Base-by-base conservation (phyloP, 2,113 vertebrate genomes). In the Erythrolamprus reginae region DNA sequence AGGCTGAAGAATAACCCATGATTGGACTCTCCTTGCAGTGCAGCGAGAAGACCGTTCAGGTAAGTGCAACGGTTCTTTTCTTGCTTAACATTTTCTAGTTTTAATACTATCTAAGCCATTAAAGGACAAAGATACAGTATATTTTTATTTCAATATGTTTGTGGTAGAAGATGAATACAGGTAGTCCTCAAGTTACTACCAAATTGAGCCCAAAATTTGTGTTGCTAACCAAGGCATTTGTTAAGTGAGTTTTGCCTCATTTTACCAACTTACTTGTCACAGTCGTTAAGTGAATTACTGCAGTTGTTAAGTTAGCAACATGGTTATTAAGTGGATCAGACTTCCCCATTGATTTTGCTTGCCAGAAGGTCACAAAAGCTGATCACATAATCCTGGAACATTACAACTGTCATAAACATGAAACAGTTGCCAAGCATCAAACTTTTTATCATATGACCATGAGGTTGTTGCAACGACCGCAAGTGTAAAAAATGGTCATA, bases 21-120 rank as follows among this genome's bases (percentile, higher is more conserved):
- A n/a, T n/a, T n/a, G n/a, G n/a, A n/a, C n/a, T n/a, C n/a, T n/a
- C n/a, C n/a, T n/a, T n/a, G n/a, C n/a, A n/a, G n/a, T n/a, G n/a
- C n/a, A n/a, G n/a, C n/a, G n/a, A n/a, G n/a, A n/a, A n/a, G n/a
- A n/a, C n/a, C n/a, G n/a, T n/a, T n/a, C n/a, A n/a, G n/a, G n/a
- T n/a, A n/a, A n/a, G n/a, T n/a, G n/a, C n/a, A n/a, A n/a, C n/a
- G n/a, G n/a, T n/a, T n/a, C n/a, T n/a, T 95, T 92, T 92, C 24
- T 89, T 94, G 94, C 94, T 94, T 93, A 87, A 94, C 93, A 3
- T 92, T 92, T 93, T 92, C 91, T 83, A 87, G 93, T 97, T 97
- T 97, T 97, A 97, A 97, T 96, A 97, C 97, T 96, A 96, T 95
- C 94, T 93, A 28, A 24, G 19, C 55, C 4, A 77, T n/a, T 90